phyloP scores from a whole-genome alignment of 2,113 vertebrate species.

The Phainopepla nitens region DNA sequence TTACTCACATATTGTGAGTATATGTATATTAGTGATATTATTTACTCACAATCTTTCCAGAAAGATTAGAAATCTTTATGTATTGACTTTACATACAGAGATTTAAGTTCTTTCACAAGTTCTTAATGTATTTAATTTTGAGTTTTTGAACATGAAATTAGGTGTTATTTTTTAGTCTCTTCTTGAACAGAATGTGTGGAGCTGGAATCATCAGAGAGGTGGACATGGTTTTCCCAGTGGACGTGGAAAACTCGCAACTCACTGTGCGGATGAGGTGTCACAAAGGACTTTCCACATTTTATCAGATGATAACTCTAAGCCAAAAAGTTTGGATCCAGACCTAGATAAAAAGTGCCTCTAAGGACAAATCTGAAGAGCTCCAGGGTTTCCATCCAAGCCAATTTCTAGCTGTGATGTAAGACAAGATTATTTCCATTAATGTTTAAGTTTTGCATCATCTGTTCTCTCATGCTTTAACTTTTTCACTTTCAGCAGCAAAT shows the following conservation, averaged over 20 bases:
- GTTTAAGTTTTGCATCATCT: background rate
- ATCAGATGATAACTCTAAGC: background rate
- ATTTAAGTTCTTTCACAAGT: background rate
- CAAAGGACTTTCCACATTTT: background rate
- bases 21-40: no score
- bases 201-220: background rate
- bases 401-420: background rate
- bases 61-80: background rate
- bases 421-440: background rate
- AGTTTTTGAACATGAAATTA: background rate
- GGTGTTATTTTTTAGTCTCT: background rate
- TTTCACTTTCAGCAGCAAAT: constrained; percentile 29
- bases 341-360: background rate
- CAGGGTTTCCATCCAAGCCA: background rate
- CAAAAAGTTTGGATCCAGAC: background rate
- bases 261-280: background rate
- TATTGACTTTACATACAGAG: background rate
- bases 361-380: background rate
- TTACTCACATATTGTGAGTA: no score
- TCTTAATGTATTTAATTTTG: background rate
- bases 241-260: background rate
- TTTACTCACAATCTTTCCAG: background rate
- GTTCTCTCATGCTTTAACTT: background rate
- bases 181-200: background rate
- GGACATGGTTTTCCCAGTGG: background rate